These are phyloP conservation scores for Palythoa heliodiscus DNA, from an alignment of 92 coral and sea anemone species.

Conservation along the genomic window DNA sequence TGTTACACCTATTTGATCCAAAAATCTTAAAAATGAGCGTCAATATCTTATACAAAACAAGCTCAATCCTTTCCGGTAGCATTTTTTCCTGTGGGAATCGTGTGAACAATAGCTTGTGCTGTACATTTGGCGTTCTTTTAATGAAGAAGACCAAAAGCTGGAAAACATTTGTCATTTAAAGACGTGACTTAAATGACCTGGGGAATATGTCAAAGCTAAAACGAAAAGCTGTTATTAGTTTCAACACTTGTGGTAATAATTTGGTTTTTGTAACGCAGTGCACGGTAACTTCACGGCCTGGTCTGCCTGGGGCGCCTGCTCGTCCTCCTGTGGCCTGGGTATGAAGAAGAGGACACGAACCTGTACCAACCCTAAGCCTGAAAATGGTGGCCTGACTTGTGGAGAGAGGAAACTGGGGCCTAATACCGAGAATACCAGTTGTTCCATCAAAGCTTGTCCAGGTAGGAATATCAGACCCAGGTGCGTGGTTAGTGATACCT, in stretches of 20 bases:
- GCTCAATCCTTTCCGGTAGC: too few species aligned
- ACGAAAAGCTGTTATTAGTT: background rate
- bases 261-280: slow-evolving; percentile 37
- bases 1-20: too few species aligned
- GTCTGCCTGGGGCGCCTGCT: slow-evolving; percentile 85
- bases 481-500: too few species aligned
- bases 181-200: too few species aligned
- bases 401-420: slow-evolving; percentile 77
- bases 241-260: background rate
- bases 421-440: slow-evolving; percentile 64
- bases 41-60: too few species aligned
- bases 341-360: slow-evolving; percentile 76
- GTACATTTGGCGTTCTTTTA: too few species aligned
- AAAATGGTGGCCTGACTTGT: slow-evolving; percentile 83
- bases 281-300: slow-evolving; percentile 87
- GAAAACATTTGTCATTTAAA: too few species aligned
- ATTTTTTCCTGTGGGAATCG: too few species aligned
- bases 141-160: too few species aligned
- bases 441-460: slow-evolving; percentile 68
- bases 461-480: slow-evolving; percentile 43
- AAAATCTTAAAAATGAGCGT: too few species aligned
- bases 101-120: too few species aligned
- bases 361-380: slow-evolving; percentile 82
- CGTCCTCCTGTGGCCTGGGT: slow-evolving; percentile 79
- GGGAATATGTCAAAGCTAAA: too few species aligned